Base-by-base conservation (phyloP, 2,888 invertebrate genomes). In the Auanema freiburgensis region DNA sequence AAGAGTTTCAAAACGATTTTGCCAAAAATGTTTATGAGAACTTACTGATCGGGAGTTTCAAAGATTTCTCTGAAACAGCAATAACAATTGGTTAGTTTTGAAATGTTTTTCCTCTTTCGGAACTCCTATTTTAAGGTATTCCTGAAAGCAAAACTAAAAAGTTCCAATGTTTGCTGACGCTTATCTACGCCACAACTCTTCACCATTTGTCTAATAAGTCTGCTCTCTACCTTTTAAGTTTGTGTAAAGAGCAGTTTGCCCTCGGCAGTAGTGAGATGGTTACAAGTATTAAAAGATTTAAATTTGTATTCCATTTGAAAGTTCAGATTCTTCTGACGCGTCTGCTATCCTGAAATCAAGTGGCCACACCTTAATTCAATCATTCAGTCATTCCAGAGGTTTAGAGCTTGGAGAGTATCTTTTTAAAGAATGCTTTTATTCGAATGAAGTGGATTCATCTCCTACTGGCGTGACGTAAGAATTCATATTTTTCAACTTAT, bases 231-330 rank as follows among this genome's bases (percentile, higher is more conserved):
- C 59, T 84, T 25, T 63, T 83, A 65, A 79, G 80, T 60, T 67
- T 83, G 18, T 79, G 80, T 54, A 69, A 81, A 42, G 79, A 83
- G 64, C 83, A 83, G 61, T 80, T 80, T 44, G 66, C 67, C 12
- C 46, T 74, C 49, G 56, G 63, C 21, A 51, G 65, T 0, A 57
- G 43, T 25, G 59, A 59, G 21, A 51, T 52, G 16, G 53, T 44
- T 18, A 42, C 51, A 21, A 23, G 23, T 52, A 16, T n/a, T 16
- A 51, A 14, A n/a, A 16, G 14, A 12, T 16, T 14, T 1, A 51
- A 51, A 51, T 16, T 51, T 51, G 14, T 16, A 51, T 12, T 51
- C 18, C 16, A 51, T 33, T 33, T 33, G 8, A 33, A 33, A 33
- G 33, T 21, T 62, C 62, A 50, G 72, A 55, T 46, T 21, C 63